Evolutionary conservation across 2,888 invertebrate species (phyloP).

Genomic region (Drosophila meridionalis): DNA sequence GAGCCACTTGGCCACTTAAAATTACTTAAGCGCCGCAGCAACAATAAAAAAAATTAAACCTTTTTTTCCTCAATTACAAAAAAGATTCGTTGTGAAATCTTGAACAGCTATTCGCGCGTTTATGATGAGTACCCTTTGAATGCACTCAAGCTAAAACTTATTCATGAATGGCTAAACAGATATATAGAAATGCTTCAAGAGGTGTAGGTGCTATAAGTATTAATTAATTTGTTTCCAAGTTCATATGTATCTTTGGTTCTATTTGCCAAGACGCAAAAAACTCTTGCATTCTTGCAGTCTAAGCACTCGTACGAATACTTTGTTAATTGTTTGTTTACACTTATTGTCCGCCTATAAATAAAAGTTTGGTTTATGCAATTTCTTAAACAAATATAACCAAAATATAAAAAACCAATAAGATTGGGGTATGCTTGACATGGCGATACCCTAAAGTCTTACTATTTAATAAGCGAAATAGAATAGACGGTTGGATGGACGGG

Average conservation of each 20-base stretch:
- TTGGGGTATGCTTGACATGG: background rate
- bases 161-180: background rate
- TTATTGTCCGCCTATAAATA: slow-evolving; percentile 27
- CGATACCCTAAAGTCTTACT: background rate
- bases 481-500: background rate
- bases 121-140: slow-evolving; percentile 24
- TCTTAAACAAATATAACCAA: slow-evolving; percentile 8
- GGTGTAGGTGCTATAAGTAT: slow-evolving; percentile 12
- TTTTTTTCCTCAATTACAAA: slow-evolving; percentile 38
- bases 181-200: slow-evolving; percentile 31
- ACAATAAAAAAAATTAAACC: slow-evolving; percentile 36
- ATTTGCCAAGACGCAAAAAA: slow-evolving; percentile 21
- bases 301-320: slow-evolving; percentile 1
- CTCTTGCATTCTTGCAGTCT: slow-evolving; percentile 11
- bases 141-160: slow-evolving; percentile 30
- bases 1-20: slow-evolving; percentile 56
- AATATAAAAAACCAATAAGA: background rate
- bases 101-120: slow-evolving; percentile 8
- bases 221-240: slow-evolving; percentile 12
- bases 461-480: background rate
- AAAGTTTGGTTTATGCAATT: slow-evolving; percentile 32
- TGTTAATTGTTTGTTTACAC: slow-evolving; percentile 46
- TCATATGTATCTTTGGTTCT: slow-evolving; percentile 7
- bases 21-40: slow-evolving; percentile 49
- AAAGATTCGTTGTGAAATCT: slow-evolving; percentile 56